These are phyloP conservation scores for Metalampra italica DNA, from an alignment of 2,888 invertebrate species.

Conservation along the genomic window DNA sequence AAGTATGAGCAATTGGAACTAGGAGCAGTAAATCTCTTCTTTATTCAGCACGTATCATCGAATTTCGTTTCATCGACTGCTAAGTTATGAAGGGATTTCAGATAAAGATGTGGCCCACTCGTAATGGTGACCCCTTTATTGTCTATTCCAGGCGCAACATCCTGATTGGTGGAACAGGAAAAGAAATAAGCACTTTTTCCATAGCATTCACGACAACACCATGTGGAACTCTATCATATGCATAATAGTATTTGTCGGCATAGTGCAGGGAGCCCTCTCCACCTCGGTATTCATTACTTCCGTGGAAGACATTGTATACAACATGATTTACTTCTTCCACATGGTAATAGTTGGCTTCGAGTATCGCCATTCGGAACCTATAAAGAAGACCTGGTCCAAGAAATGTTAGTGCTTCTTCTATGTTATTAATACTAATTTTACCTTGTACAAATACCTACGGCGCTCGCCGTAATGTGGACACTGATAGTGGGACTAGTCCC, in stretches of 20 bases:
- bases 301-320: conserved; percentile 33
- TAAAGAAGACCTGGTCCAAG: conserved; percentile 14
- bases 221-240: conserved; percentile 50
- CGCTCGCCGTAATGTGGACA: too few species aligned
- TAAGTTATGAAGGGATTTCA: too few species aligned
- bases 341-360: conserved; percentile 33
- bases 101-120: too few species aligned
- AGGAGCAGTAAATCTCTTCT: too few species aligned
- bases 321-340: conserved; percentile 40
- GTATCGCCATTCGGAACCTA: conserved; percentile 18
- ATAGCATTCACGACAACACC: conserved; percentile 36
- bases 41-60: too few species aligned
- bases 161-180: conserved; percentile 36
- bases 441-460: too few species aligned
- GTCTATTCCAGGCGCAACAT: conserved; percentile 32
- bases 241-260: conserved; percentile 26
- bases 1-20: too few species aligned
- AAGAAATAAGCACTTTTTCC: conserved; percentile 26
- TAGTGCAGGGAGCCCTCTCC: conserved; percentile 26
- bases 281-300: conserved; percentile 11
- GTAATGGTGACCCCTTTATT: too few species aligned
- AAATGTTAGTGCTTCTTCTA: conserved; percentile 22
- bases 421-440: too few species aligned
- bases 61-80: too few species aligned
- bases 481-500: too few species aligned